Evolutionary conservation across 2,797 vertebrate genomes (phyloP).

Genomic region (Ispidina lecontei): DNA sequence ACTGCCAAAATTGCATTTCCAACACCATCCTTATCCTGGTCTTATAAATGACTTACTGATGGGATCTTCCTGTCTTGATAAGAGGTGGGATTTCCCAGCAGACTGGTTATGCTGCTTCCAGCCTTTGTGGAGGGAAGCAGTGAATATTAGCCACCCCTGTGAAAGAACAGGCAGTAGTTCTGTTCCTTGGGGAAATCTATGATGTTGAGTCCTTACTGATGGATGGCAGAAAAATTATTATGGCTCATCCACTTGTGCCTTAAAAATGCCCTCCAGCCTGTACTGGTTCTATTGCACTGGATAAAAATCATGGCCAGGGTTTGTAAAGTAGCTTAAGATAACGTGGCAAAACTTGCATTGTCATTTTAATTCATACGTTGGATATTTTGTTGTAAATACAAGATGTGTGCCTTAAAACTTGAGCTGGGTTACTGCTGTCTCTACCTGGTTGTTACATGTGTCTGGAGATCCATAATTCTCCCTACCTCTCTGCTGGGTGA

Average conservation of each 20-base stretch:
- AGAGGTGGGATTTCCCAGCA: background rate
- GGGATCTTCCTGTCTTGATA: background rate
- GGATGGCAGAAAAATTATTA: background rate
- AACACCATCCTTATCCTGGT: background rate
- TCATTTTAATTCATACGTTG: background rate
- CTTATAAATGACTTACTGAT: background rate
- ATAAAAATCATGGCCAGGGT: background rate
- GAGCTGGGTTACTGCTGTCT: background rate
- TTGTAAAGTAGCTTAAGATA: background rate
- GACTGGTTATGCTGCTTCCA: background rate
- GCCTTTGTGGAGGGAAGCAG: background rate
- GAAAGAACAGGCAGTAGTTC: background rate
- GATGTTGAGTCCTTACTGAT: background rate
- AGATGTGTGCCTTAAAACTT: slow-evolving; percentile 1
- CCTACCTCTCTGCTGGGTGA: background rate
- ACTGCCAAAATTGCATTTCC: background rate
- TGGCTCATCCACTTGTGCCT: background rate
- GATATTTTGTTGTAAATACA: background rate
- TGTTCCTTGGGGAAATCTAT: background rate
- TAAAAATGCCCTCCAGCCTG: background rate
- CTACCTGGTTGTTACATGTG: background rate
- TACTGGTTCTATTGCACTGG: background rate
- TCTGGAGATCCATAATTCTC: background rate
- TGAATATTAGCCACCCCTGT: background rate
- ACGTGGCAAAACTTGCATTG: background rate